Base-by-base conservation (phyloP, 2,113 vertebrate species). In the Carassius gibelio region DNA sequence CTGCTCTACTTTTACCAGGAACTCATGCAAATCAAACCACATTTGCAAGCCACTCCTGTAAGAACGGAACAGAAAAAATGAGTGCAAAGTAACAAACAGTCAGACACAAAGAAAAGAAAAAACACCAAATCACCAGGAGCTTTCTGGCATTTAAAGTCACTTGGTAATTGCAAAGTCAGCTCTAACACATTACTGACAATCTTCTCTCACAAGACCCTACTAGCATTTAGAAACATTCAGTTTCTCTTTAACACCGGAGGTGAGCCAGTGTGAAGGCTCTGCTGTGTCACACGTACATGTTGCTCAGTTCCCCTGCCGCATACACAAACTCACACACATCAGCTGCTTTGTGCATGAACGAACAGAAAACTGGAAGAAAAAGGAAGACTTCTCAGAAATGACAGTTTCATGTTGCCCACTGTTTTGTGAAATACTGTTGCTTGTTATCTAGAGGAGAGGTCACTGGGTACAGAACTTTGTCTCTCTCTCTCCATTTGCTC, bases 21-120 rank as follows among this genome's bases (percentile, higher is more conserved):
- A 90, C 34, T 68, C 88, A 94, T 93, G 94, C 91, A 94, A 93
- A 94, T 92, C 38, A 83, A 66, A 34, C 26, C 50, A 87, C 87
- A 92, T 91, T 88, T 91, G 91, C 92, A 92, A 90, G 90, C 83
- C 84, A 82, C 84, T 88, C 90, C 87, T 88, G 88, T 84, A 86
- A 64, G 69, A 83, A 89, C 80, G 88, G 74, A 89, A 68, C 81
- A 55, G 38, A 61, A 75, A 36, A 52, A 5, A 75, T 34, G 15
- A 38, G 34, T 19, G 55, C 17, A 38, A 79, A 78, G 61, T 87
- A 85, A 81, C 48, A 76, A 50, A 50, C 6, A 77, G 34, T 23
- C 14, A 75, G 36, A 64, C 21, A 68, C 11, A 76, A 85, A 85
- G 52, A 11, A 52, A 52, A 52, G 4, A 52, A 50, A 74, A 7